Base-by-base conservation (phyloP, 2,113 vertebrate species). In the Spea multiplicata region DNA sequence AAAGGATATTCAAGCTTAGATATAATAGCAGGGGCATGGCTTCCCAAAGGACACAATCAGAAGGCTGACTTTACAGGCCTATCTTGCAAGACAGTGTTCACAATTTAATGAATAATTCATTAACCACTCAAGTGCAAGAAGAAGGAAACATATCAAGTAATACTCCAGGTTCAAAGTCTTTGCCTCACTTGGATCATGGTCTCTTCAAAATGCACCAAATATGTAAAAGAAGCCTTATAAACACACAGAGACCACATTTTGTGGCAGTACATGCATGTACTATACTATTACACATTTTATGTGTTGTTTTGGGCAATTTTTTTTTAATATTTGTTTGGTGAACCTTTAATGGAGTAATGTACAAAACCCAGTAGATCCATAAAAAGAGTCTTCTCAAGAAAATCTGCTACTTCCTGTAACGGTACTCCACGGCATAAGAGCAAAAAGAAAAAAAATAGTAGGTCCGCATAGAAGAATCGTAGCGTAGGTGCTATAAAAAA, bases 81-180 rank as follows among this genome's bases (percentile, higher is more conserved):
- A 59, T 59, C 55, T 59, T 59, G 55, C 14, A 59, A 59, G 55
- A 59, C 14, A 9, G 55, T 59, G 55, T 12, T 59, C 9, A 59
- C 14, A 59, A 13, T 59, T 59, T 59, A 59, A 59, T 59, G 55
- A 59, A 59, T 59, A 59, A 59, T 59, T 59, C 14, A 59, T 59
- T 59, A 59, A 59, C 9, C 55, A 59, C 55, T 13, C 55, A 59
- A 13, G 4, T 12, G 55, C 55, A 59, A 59, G 55, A 59, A 59
- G 55, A 12, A 59, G 14, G 14, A 59, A 13, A 59, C 10, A 13
- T 13, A 13, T 4, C 55, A 59, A 9, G 9, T 13, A 13, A 59
- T 59, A 59, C 14, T 13, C 55, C 6, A 13, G 55, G 55, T 59
- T 59, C 10, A 59, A 59, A 59, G 10, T 59, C 55, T 13, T 59